A percentile compares a stretch with the other conserved stretches of the same genome.
Conservation (phyloP, 2,113 vertebrate species). For the Microtus montanus region DNA sequence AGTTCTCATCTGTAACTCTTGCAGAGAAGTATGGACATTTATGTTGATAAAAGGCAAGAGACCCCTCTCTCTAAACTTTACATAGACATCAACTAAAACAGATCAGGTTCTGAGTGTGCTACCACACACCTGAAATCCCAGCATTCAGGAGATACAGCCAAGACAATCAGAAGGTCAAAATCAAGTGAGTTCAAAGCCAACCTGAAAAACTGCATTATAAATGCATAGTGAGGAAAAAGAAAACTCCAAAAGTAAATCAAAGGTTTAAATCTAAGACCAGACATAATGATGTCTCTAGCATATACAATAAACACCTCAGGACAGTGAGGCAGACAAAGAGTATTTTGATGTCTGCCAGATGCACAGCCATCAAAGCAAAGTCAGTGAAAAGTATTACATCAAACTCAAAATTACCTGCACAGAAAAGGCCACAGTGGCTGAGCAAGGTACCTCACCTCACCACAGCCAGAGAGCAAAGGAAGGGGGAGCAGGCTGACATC, state of each 20-base stretch:
- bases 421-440: background rate
- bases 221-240: background rate
- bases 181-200: background rate
- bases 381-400: background rate
- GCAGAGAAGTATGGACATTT: background rate
- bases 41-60: background rate
- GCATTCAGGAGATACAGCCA: background rate
- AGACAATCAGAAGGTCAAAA: background rate
- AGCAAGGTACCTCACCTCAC: background rate
- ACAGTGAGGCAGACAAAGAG: background rate
- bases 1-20: background rate
- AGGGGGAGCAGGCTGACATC: background rate
- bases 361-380: background rate
- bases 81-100: background rate
- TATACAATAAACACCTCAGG: background rate
- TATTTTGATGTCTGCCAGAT: background rate
- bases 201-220: background rate
- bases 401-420: background rate
- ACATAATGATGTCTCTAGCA: too few species aligned
- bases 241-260: background rate
- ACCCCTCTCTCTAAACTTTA: background rate
- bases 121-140: background rate
- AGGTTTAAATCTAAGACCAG: background rate
- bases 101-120: background rate
- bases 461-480: background rate